Percentiles rank a stretch among this genome's conserved stretches.
Evolutionary conservation across 2,888 invertebrate species (phyloP).

Genomic region (Parnassius apollo): DNA sequence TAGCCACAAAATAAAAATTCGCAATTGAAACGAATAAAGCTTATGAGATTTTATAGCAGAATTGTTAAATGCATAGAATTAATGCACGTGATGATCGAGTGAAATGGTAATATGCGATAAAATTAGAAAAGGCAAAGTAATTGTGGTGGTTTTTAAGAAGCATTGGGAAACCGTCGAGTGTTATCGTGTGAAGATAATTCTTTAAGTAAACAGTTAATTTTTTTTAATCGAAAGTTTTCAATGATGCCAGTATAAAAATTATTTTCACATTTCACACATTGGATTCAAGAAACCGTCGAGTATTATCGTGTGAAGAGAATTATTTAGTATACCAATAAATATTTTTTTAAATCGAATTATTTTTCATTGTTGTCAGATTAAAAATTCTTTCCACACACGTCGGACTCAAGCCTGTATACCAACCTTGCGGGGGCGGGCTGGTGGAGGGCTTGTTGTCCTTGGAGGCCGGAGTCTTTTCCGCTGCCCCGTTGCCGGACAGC

Average conservation of each 20-base stretch:
- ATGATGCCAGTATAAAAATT: background rate
- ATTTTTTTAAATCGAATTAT: background rate
- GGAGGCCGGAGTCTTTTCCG: slow-evolving; percentile 76
- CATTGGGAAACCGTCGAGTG: slow-evolving; percentile 45
- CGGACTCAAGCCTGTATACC: slow-evolving; percentile 41
- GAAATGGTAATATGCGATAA: slow-evolving; percentile 42
- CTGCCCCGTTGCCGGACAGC: slow-evolving; percentile 19
- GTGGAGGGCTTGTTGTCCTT: slow-evolving; percentile 74
- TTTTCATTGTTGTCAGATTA: background rate
- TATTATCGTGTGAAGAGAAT: slow-evolving; percentile 10
- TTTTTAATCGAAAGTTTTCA: too few relatives aligned
- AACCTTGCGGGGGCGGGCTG: slow-evolving; percentile 61
- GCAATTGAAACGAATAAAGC: background rate
- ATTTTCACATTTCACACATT: slow-evolving; percentile 39
- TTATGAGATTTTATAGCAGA: slow-evolving; percentile 1
- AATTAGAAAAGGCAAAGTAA: slow-evolving; percentile 57
- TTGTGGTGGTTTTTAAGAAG: slow-evolving; percentile 34
- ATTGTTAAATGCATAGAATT: slow-evolving; percentile 26
- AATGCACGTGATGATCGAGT: slow-evolving; percentile 19
- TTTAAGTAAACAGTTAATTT: background rate
- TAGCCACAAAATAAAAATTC: too few relatives aligned
- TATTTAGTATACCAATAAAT: background rate
- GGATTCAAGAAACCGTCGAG: slow-evolving; percentile 37
- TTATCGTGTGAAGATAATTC: slow-evolving; percentile 4
- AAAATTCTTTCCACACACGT: slow-evolving; percentile 29